Percentiles rank a stretch among this genome's conserved stretches.
Evolutionary conservation across 1,140 invertebrate genomes (phyloP).

Genomic region (Drosophila neocordata): DNA sequence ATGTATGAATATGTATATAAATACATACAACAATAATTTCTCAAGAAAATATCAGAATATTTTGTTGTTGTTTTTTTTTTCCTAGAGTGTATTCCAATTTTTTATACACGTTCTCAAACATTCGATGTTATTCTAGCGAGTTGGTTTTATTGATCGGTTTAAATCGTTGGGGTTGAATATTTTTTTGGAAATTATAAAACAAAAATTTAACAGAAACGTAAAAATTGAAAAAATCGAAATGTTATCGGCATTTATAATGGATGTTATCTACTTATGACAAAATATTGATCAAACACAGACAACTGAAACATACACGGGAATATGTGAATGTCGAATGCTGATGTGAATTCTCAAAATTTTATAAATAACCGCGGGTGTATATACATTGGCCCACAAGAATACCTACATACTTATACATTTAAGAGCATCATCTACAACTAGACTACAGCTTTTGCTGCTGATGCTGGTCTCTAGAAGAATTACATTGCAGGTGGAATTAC

Average conservation of each 20-base stretch:
- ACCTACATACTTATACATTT: not conserved
- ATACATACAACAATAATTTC: conserved; percentile 47
- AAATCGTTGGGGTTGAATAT: conserved; percentile 14
- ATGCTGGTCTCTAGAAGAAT: not conserved
- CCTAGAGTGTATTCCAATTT: conserved; percentile 38
- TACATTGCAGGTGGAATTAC: not conserved
- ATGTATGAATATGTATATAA: conserved; percentile 23
- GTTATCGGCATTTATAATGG: not conserved
- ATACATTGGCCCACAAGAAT: conserved; percentile 9
- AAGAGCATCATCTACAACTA: not conserved
- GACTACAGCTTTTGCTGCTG: not conserved
- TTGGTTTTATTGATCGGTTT: conserved; percentile 35
- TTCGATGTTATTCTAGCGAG: conserved; percentile 41
- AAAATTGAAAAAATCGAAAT: not conserved
- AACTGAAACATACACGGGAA: conserved; percentile 4
- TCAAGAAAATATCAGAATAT: conserved; percentile 38
- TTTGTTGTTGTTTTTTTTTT: conserved; percentile 23
- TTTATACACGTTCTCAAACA: conserved; percentile 44
- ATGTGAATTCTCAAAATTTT: conserved; percentile 15
- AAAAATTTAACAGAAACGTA: not conserved
- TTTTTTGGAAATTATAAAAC: conserved; percentile 1
- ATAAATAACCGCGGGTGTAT: conserved; percentile 25
- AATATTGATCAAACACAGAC: not conserved
- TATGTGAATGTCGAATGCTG: conserved; percentile 10
- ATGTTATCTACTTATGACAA: conserved; percentile 8